Evolutionary conservation across 2,888 invertebrate genomes (phyloP), one percentile per base, ranked within the genome.

Genomic region (Nycteola revayana): DNA sequence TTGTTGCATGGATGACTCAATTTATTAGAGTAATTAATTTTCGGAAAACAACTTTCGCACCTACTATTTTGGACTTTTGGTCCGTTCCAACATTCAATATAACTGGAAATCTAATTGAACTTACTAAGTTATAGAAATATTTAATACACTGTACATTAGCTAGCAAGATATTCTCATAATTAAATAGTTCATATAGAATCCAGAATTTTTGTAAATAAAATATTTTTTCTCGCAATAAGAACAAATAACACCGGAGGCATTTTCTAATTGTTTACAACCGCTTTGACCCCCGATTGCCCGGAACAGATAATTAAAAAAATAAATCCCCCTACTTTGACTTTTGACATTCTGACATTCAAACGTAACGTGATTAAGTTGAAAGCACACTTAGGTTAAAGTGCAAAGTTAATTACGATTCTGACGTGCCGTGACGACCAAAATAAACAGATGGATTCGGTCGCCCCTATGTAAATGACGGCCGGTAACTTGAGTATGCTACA

Each of bases 351-450:
- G 14, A 35, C 28, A 34, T 36, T 38, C 39, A 42, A 51, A 35
- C 48, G 25, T 39, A 54, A 51, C 37, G 42, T 25, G 53, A 64
- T 67, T 64, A 61, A 43, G 48, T 53, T 42, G 8, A 45, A 24
- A 40, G 30, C 46, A 66, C 54, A 55, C 64, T 63, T 60, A 64
- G 64, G 57, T 66, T 64, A 51, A 66, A 72, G 63, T 63, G 63
- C 66, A 67, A 75, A 70, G 68, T 70, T 73, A 75, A 76, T 76
- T 76, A 76, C 55, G 42, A 49, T 48, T 58, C 54, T 43, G 51
- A 47, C 45, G 36, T 50, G 47, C 50, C 38, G 54, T 57, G 43
- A 47, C 57, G 58, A 57, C 36, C 57, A 58, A 54, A 52, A 54
- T 51, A 62, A 67, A 67, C 63, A 61, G 36, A 40, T 39, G 17